These are phyloP conservation scores for Pseudomyrmex dendroicus DNA, from an alignment of 1,140 invertebrate genomes.

Conservation along the genomic window DNA sequence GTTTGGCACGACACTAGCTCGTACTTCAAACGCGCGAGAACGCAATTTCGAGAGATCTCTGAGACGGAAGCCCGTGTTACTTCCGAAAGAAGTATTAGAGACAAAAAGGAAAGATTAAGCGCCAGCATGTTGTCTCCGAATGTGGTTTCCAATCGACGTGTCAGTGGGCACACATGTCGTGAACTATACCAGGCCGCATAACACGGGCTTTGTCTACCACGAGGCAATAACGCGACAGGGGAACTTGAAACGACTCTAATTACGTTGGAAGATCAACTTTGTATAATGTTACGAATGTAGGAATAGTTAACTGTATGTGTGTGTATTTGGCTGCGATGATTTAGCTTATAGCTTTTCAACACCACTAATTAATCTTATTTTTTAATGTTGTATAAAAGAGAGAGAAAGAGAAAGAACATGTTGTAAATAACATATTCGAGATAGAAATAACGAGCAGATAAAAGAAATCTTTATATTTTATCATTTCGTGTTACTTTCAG, in stretches of 20 bases:
- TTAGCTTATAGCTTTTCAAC: neutral
- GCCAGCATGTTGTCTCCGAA: constrained; percentile 39
- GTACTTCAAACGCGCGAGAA: constrained; percentile 19
- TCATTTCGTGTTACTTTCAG: neutral
- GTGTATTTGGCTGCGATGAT: neutral
- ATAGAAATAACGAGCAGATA: neutral
- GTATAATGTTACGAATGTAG: constrained; percentile 35
- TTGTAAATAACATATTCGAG: neutral
- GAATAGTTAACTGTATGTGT: neutral
- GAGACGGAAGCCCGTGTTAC: neutral
- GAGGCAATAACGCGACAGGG: constrained; percentile 46
- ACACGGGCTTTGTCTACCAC: constrained; percentile 59
- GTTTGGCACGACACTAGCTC: neutral
- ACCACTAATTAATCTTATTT: too few species aligned
- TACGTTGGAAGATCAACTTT: constrained; percentile 64
- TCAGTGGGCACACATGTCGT: constrained; percentile 28
- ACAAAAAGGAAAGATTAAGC: constrained; percentile 58
- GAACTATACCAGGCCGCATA: constrained; percentile 28
- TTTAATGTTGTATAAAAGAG: too few species aligned
- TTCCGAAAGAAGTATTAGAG: constrained; percentile 50
- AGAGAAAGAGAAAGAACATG: neutral
- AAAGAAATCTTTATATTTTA: neutral
- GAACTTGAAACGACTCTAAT: constrained; percentile 62
- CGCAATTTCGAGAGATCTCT: constrained; percentile 38
- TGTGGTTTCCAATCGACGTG: constrained; percentile 13